These are phyloP conservation scores for Erannis defoliaria DNA, from an alignment of 2,888 invertebrate genomes.

Conservation along the genomic window DNA sequence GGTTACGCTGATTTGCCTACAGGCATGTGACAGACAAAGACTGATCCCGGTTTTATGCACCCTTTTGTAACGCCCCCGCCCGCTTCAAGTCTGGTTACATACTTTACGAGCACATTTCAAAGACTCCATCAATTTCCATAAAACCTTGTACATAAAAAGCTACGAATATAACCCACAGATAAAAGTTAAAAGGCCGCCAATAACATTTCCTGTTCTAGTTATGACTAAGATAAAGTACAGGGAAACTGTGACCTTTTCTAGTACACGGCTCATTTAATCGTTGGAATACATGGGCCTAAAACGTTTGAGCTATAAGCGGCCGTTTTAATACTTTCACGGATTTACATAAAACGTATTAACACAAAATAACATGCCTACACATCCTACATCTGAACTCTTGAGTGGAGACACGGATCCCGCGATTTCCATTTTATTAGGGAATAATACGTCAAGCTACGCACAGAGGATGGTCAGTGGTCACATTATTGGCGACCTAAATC, in stretches of 20 bases:
- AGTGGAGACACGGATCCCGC: conserved; percentile 30
- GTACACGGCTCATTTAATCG: conserved; percentile 37
- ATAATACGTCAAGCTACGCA: conserved; percentile 57
- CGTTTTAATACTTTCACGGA: conserved; percentile 26
- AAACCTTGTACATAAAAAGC: conserved; percentile 36
- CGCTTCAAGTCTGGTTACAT: conserved; percentile 29
- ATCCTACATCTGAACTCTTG: conserved; percentile 17
- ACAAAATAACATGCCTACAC: conserved; percentile 32
- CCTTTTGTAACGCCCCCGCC: conserved; percentile 34
- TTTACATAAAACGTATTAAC: conserved; percentile 39
- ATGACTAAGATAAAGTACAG: conserved; percentile 32
- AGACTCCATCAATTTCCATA: conserved; percentile 47
- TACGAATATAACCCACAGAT: conserved; percentile 29
- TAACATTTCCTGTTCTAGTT: conserved; percentile 41
- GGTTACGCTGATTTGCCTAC: conserved; percentile 31
- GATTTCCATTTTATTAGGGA: conserved; percentile 63
- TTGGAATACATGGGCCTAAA: conserved; percentile 32
- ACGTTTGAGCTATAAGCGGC: conserved; percentile 26
- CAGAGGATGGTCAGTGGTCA: conserved; percentile 58
- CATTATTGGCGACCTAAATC: conserved; percentile 59
- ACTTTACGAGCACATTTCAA: conserved; percentile 44
- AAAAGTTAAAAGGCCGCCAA: conserved; percentile 39
- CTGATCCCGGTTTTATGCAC: conserved; percentile 52
- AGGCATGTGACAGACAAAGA: conserved; percentile 55
- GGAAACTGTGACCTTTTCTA: conserved; percentile 34